Evolutionary conservation across 2,113 vertebrate species (phyloP).

Genomic region (Trinectes maculatus): DNA sequence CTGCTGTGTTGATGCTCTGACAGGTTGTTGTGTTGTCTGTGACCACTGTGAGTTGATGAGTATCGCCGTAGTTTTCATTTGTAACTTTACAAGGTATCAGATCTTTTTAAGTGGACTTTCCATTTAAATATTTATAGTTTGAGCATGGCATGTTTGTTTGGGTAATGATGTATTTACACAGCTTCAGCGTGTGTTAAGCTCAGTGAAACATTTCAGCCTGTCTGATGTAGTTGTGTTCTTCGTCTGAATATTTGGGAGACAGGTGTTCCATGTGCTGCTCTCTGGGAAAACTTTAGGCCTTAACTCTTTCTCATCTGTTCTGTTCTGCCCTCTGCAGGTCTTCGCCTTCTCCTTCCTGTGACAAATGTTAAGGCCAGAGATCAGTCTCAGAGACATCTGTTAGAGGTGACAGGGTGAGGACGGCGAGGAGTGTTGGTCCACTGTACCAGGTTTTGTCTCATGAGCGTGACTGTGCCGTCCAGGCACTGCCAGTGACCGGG

Average conservation of each 20-base stretch:
- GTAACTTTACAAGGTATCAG: not conserved
- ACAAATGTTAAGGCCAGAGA: slow-evolving; percentile 60
- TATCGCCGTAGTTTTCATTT: slow-evolving; percentile 35
- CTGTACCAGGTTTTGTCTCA: slow-evolving; percentile 57
- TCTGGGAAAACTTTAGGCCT: not conserved
- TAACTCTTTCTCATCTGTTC: not conserved
- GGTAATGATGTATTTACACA: no score
- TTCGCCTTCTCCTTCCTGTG: slow-evolving; percentile 35
- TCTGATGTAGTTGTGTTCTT: no score
- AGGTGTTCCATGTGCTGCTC: not conserved
- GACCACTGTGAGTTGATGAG: slow-evolving; percentile 42
- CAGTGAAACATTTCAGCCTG: no score
- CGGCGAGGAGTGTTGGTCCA: slow-evolving; percentile 7
- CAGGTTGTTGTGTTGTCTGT: slow-evolving; percentile 42
- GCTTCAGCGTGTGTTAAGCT: no score
- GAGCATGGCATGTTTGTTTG: no score
- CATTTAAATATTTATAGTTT: no score
- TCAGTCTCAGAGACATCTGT: slow-evolving; percentile 21
- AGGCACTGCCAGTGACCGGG: slow-evolving; percentile 73
- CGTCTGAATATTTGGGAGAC: no score
- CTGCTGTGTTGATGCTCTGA: slow-evolving; percentile 60
- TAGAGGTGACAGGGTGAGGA: slow-evolving; percentile 59
- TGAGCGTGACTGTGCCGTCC: slow-evolving; percentile 63
- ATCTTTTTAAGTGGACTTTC: not conserved
- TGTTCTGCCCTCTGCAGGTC: slow-evolving; percentile 42